These are phyloP conservation scores for Numida meleagris DNA, from an alignment of 2,113 vertebrate genomes.

Conservation along the genomic window DNA sequence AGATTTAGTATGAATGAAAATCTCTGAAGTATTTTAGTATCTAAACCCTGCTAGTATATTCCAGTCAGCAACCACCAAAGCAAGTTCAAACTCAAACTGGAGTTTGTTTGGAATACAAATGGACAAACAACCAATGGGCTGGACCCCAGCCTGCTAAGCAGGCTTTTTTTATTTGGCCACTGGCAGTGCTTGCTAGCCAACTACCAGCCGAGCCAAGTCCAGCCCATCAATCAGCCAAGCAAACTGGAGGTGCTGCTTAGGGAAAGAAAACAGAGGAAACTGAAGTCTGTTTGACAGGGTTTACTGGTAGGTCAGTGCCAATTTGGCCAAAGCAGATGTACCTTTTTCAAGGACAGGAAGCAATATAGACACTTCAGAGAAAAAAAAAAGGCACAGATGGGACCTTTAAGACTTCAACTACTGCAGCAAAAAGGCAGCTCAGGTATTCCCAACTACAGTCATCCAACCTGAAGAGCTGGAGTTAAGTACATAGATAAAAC, in stretches of 20 bases:
- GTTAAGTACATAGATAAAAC: not conserved
- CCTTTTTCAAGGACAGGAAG: not conserved
- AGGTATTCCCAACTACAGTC: not conserved
- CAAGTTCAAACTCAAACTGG: not conserved
- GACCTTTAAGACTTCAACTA: not conserved
- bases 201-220: not conserved
- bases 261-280: not conserved
- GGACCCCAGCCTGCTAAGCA: slow-evolving; percentile 19
- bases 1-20: not conserved
- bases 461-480: not conserved
- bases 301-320: not conserved
- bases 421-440: not conserved
- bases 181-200: not conserved
- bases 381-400: not conserved
- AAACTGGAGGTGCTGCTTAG: not conserved
- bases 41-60: not conserved
- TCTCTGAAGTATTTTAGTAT: not conserved
- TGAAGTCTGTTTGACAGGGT: not conserved
- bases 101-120: slow-evolving; percentile 39
- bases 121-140: not conserved
- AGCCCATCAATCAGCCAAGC: not conserved
- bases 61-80: not conserved
- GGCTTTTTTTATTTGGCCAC: slow-evolving; percentile 31
- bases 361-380: not conserved
- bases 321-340: not conserved